Percentiles rank a stretch among this genome's conserved stretches.
These are phyloP conservation scores for Caranx melampygus DNA, from an alignment of 2,113 vertebrate species.

Conservation along the genomic window DNA sequence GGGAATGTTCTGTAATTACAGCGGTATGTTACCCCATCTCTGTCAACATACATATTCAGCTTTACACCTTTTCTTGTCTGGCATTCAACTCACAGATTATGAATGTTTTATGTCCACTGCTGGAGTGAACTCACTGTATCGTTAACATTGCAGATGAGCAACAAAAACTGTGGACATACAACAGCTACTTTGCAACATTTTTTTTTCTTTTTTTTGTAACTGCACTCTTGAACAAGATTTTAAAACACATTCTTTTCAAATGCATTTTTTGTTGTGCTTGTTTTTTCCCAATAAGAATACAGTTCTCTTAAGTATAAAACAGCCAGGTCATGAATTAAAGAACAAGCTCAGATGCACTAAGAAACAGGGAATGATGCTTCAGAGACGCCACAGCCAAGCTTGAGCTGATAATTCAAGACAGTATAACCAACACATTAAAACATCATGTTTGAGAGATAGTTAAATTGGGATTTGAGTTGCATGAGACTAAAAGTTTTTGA, in stretches of 20 bases:
- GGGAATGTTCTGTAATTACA: not conserved
- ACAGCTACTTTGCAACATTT: conserved; percentile 27
- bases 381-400: conserved; percentile 16
- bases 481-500: not conserved
- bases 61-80: conserved; percentile 27
- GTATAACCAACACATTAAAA: conserved; percentile 1
- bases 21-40: conserved; percentile 1
- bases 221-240: not conserved
- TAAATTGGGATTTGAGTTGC: conserved; percentile 8
- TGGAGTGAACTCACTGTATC: conserved; percentile 54
- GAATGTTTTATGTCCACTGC: conserved; percentile 64
- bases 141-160: conserved; percentile 51
- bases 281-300: not conserved
- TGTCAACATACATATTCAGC: conserved; percentile 9
- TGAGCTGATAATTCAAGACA: conserved; percentile 6
- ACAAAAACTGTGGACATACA: conserved; percentile 16
- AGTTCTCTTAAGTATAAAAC: conserved; percentile 11
- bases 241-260: not conserved
- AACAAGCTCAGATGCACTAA: conserved; percentile 4
- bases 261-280: not conserved
- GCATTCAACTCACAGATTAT: conserved; percentile 34
- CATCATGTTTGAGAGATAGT: not conserved
- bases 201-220: not conserved
- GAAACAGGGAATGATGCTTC: conserved; percentile 17
- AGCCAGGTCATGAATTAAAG: conserved; percentile 44